Conservation (phyloP, 2,888 invertebrate genomes). For the Linyphia triangularis region DNA sequence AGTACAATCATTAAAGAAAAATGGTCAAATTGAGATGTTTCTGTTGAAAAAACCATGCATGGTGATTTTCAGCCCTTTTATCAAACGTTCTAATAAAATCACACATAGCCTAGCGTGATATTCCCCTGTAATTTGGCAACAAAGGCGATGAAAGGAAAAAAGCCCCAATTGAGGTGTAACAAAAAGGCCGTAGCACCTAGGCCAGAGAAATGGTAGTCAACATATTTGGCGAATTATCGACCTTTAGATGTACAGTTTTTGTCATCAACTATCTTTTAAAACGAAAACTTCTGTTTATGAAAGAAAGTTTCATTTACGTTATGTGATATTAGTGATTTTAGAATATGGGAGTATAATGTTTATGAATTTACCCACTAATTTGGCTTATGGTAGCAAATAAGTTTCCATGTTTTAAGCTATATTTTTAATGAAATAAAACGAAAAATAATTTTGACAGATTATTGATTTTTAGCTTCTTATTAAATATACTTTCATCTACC, state of each 20-base stretch:
- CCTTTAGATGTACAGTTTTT: too few species aligned
- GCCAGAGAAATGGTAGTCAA: not conserved
- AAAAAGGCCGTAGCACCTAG: conserved; percentile 6
- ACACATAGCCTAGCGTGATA: conserved; percentile 2
- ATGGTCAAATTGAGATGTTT: too few species aligned
- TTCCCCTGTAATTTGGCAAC: not conserved
- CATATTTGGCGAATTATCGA: conserved; percentile 28
- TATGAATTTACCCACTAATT: not conserved
- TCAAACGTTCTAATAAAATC: not conserved
- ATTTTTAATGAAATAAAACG: too few species aligned
- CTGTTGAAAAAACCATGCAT: too few species aligned
- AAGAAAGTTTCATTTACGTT: not conserved
- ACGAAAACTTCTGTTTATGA: not conserved
- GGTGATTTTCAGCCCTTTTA: not conserved
- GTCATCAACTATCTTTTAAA: not conserved
- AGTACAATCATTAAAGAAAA: too few species aligned
- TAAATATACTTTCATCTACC: too few species aligned
- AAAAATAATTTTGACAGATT: too few species aligned
- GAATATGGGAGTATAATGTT: not conserved
- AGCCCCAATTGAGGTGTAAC: conserved; percentile 14
- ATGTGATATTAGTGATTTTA: not conserved
- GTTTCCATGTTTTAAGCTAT: too few species aligned
- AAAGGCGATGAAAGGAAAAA: conserved; percentile 26
- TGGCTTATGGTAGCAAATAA: not conserved
- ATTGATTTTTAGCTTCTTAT: too few species aligned